These are phyloP conservation scores for Montipora sp. DNA, from an alignment of 64 coral and sea anemone species.

Conservation along the genomic window DNA sequence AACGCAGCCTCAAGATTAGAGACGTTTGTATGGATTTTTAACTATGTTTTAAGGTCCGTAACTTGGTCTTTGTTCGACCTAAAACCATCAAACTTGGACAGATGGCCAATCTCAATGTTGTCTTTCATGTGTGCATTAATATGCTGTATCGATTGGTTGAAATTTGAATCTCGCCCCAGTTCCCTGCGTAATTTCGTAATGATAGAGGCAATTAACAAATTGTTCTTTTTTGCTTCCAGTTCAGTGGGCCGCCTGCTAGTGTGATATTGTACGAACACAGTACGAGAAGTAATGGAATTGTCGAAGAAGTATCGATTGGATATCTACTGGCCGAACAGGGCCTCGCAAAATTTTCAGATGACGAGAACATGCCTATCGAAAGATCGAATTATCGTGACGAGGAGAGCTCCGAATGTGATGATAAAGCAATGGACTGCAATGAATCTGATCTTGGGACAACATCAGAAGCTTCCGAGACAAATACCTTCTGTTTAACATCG, in stretches of 20 bases:
- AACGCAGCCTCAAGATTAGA: no score
- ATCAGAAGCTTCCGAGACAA: background rate
- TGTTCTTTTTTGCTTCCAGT: slow-evolving; percentile 9
- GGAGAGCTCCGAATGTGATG: slow-evolving; percentile 5
- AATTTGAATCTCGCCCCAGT: no score
- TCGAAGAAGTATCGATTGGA: slow-evolving; percentile 67
- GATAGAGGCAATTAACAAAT: background rate
- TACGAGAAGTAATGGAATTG: slow-evolving; percentile 39
- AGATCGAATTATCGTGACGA: background rate
- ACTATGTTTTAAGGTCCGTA: no score
- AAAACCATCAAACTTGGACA: no score
- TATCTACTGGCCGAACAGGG: slow-evolving; percentile 49
- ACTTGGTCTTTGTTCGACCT: no score
- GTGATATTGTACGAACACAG: slow-evolving; percentile 66
- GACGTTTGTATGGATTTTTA: no score
- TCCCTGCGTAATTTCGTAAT: background rate
- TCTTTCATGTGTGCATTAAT: no score
- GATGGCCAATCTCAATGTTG: no score
- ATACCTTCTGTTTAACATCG: background rate
- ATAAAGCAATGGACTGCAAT: background rate
- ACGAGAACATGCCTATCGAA: background rate
- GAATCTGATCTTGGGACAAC: background rate
- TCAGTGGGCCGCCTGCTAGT: slow-evolving; percentile 62
- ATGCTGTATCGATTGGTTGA: no score
- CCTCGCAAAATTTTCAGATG: slow-evolving; percentile 14